phyloP scores from a whole-genome alignment of 2,888 invertebrate species.

The Philonicus albiceps region DNA sequence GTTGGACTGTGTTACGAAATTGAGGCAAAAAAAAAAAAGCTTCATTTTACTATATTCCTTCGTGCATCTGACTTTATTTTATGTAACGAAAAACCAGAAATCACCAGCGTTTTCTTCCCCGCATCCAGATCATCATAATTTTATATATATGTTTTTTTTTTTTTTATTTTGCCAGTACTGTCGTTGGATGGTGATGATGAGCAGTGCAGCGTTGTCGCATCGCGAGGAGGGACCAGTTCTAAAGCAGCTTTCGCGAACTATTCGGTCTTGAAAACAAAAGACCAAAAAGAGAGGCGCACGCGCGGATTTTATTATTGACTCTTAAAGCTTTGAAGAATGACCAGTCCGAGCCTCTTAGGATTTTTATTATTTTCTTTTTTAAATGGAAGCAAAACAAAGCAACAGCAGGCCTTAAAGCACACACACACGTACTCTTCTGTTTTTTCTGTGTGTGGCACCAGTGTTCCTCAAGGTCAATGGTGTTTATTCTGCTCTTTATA shows the following conservation, averaged over 20 bases:
- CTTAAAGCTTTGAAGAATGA: neutral
- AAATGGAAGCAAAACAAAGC: neutral
- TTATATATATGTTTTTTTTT: neutral
- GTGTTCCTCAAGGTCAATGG: slow-evolving; percentile 13
- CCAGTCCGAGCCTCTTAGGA: neutral
- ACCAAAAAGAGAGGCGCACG: neutral
- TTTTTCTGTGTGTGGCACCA: neutral
- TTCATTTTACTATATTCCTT: neutral
- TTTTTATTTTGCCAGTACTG: neutral
- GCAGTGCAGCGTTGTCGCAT: neutral
- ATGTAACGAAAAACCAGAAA: slow-evolving; percentile 6
- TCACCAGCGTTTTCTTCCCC: neutral
- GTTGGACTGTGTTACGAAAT: neutral
- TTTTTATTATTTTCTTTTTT: neutral
- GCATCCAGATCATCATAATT: neutral
- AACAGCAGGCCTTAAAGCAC: neutral
- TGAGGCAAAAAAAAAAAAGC: neutral
- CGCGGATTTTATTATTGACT: slow-evolving; percentile 14
- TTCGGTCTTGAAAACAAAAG: neutral
- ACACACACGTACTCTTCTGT: neutral
- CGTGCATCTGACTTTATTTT: slow-evolving; percentile 1
- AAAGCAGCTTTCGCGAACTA: neutral
- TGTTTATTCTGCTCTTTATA: neutral
- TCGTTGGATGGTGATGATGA: neutral
- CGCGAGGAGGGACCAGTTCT: neutral